Evolutionary conservation across 2,113 vertebrate species (phyloP).

Genomic region (Ammodytes dubius): DNA sequence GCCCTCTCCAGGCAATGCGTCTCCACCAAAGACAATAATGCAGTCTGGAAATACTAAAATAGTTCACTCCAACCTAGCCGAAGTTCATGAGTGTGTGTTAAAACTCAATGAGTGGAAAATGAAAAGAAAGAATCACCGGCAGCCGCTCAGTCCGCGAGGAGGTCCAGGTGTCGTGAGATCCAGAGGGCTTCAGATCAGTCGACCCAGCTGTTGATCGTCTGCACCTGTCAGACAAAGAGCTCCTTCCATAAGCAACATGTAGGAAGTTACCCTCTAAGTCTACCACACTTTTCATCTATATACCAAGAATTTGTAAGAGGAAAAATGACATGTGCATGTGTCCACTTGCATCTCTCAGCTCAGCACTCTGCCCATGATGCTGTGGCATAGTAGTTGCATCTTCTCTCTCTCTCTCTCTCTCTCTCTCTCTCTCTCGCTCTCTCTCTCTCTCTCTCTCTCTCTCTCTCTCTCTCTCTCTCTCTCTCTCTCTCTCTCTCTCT

Average conservation of each 20-base stretch:
- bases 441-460: conserved; percentile 51
- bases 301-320: conserved; percentile 19
- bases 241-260: conserved; percentile 25
- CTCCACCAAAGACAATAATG: conserved; percentile 31
- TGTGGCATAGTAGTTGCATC: conserved; percentile 74
- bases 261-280: conserved; percentile 63
- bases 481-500: conserved; percentile 58
- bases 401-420: conserved; percentile 61
- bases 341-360: conserved; percentile 52
- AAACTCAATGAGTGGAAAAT: conserved; percentile 15
- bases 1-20: conserved; percentile 39
- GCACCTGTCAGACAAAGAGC: conserved; percentile 22
- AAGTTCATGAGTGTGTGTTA: conserved; percentile 19
- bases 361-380: conserved; percentile 64
- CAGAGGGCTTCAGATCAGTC: conserved; percentile 44
- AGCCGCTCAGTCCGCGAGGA: conserved; percentile 33
- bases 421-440: conserved; percentile 34
- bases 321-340: conserved; percentile 23
- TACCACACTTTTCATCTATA: conserved; percentile 17
- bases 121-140: conserved; percentile 26
- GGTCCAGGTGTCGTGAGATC: conserved; percentile 57
- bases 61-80: conserved; percentile 39
- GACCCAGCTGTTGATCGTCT: conserved; percentile 55
- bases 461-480: conserved; percentile 31
- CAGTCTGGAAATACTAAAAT: conserved; percentile 35